phyloP scores from a whole-genome alignment of 2,797 vertebrate genomes.

The Taenioides sp. region DNA sequence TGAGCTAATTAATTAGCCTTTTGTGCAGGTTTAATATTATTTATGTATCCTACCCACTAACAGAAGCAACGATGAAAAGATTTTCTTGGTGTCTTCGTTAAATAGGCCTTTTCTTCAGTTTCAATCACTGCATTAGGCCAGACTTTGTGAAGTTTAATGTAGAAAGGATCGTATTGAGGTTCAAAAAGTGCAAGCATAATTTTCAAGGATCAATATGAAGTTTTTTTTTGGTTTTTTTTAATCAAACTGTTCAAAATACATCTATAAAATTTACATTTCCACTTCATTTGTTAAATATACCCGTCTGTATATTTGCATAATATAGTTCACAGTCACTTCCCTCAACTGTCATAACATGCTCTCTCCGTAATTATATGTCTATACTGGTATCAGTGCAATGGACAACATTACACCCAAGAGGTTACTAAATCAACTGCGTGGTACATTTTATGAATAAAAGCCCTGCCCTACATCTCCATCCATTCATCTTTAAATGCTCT shows the following conservation, averaged over 20 bases:
- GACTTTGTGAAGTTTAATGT: neutral
- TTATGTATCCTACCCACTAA: neutral
- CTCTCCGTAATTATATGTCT: neutral
- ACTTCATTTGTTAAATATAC: neutral
- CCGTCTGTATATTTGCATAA: neutral
- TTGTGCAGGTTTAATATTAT: neutral
- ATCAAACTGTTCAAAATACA: neutral
- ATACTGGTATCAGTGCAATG: neutral
- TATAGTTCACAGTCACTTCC: neutral
- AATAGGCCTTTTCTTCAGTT: neutral
- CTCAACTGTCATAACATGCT: neutral
- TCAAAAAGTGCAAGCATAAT: neutral
- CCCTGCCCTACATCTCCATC: neutral
- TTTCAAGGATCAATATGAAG: neutral
- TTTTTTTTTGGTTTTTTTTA: neutral
- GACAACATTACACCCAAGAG: neutral
- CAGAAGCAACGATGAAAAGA: neutral
- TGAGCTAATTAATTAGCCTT: too few species aligned
- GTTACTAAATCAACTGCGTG: neutral
- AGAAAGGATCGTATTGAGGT: neutral
- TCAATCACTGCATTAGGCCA: neutral
- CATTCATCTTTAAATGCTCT: neutral
- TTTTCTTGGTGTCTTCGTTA: neutral
- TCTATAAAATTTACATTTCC: neutral
- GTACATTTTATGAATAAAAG: neutral